A percentile compares a stretch with the other conserved stretches of the same genome.
These are phyloP conservation scores for Ciona savignyi DNA, from an alignment of 23 tunicate genomes.

Conservation along the genomic window DNA sequence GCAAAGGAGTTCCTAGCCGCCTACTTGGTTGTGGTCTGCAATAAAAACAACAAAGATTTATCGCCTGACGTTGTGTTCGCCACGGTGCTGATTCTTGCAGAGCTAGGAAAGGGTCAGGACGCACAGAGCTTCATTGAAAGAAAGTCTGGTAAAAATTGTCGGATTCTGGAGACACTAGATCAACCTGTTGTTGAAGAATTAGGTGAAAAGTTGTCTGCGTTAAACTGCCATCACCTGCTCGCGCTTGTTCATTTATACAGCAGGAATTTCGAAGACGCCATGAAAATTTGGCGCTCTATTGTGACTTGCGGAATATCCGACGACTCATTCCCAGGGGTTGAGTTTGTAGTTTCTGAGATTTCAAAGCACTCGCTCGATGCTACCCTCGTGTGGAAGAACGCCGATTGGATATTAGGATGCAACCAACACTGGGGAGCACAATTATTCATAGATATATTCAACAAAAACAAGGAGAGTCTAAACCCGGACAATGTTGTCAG, in stretches of 20 bases:
- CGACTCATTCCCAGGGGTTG: conserved; percentile 59
- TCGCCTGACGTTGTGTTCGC: conserved; percentile 26
- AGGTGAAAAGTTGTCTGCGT: conserved; percentile 10
- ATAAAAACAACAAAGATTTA: neutral
- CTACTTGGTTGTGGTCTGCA: conserved; percentile 24
- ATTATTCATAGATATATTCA: conserved; percentile 20
- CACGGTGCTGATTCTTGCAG: conserved; percentile 25
- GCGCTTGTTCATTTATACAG: conserved; percentile 28
- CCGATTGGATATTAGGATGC: conserved; percentile 65
- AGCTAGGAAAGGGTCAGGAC: conserved; percentile 13
- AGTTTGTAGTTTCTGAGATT: conserved; percentile 45
- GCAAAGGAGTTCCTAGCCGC: conserved; percentile 50
- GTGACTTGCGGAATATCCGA: conserved; percentile 21
- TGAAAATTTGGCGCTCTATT: conserved; percentile 56
- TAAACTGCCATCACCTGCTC: conserved; percentile 43
- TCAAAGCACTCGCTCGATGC: conserved; percentile 14
- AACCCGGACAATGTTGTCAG: conserved; percentile 50
- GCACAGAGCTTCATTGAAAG: conserved; percentile 6
- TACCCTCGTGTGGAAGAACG: conserved; percentile 44
- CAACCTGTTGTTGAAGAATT: neutral
- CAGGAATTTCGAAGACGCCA: conserved; percentile 44
- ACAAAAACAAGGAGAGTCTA: neutral
- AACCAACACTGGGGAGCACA: conserved; percentile 60
- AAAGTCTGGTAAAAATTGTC: neutral
- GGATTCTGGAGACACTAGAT: conserved; percentile 7